Base-by-base conservation (phyloP, 1,140 invertebrate species). In the Calliphora vicina region DNA sequence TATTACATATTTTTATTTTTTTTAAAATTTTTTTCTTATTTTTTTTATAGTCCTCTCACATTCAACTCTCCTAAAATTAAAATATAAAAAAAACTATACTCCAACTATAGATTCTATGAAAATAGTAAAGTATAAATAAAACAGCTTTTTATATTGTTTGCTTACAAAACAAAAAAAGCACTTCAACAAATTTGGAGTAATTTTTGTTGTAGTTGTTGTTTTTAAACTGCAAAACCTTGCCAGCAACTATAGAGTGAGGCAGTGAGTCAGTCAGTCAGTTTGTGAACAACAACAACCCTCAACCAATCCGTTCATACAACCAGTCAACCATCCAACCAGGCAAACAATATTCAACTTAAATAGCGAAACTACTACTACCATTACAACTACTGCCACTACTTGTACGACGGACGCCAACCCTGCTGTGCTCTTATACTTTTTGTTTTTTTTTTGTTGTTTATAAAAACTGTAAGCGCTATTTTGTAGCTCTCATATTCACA, bases 11-110 rank as follows among this genome's bases (percentile, higher is more conserved):
- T 67, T 61, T 67, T 67, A 67, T 23, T 67, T 67, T 67, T 23
- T 67, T 67, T 67, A n/a, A 17, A 61, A 61, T 57, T 42, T 76
- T 45, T 45, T 43, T 25, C 42, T 78, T 45, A 23, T 76, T 35
- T 35, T 74, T 42, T 17, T 76, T 76, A 20, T 76, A 76, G 74
- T 78, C n/a, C 27, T 73, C 6, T 73, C 17, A 73, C 26, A 35
- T 35, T 5, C 74, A 25, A 25, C 20, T 45, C 74, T 20, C 42
- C 26, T 42, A 6, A 67, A 67, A 8, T 67, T 57, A 15, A n/a
- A n/a, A n/a, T 57, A 17, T 57, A 57, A 13, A n/a, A n/a, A 17
- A n/a, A 57, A n/a, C 15, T 17, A 15, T 57, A 57, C 50, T 6
- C 50, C 50, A 57, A 57, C 13, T 57, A 9, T 10, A 67, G n/a